phyloP scores from a whole-genome alignment of 2,888 invertebrate genomes.

The Phytoseiulus persimilis region DNA sequence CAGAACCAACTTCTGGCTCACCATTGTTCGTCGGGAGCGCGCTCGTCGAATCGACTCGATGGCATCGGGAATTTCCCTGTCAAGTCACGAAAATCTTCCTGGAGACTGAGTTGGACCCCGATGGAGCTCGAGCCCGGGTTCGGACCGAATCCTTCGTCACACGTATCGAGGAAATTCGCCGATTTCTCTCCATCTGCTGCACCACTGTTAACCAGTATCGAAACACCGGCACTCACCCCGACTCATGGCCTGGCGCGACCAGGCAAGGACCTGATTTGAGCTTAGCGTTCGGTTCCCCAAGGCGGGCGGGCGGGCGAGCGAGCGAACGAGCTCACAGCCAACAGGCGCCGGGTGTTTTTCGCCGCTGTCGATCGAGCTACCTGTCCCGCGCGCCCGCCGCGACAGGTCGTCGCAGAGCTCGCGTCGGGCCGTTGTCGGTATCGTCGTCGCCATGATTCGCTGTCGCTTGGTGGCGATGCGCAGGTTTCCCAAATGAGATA shows the following conservation, averaged over 20 bases:
- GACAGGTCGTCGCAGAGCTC: not conserved
- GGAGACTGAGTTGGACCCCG: too few species aligned
- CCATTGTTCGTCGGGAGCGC: not conserved
- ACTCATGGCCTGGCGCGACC: not conserved
- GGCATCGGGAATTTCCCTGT: too few species aligned
- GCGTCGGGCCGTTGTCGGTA: not conserved
- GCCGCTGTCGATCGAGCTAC: not conserved
- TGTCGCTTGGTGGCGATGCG: not conserved
- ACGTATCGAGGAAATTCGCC: too few species aligned
- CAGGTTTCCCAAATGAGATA: not conserved
- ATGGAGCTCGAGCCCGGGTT: too few species aligned
- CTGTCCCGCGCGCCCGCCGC: not conserved
- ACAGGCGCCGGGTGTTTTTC: not conserved
- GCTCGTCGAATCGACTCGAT: too few species aligned
- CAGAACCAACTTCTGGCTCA: not conserved
- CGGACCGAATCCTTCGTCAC: too few species aligned
- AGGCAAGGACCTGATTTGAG: not conserved
- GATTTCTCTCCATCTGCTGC: too few species aligned
- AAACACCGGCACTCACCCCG: not conserved
- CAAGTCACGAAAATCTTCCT: too few species aligned
- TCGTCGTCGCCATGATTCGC: not conserved
- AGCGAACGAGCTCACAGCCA: not conserved
- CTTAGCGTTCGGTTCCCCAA: not conserved
- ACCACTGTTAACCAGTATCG: not conserved
- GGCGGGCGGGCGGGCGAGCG: not conserved